A percentile compares a stretch with the other conserved stretches of the same genome.
phyloP scores from a whole-genome alignment of 2,113 vertebrate genomes.

The Calyptomena viridis region DNA sequence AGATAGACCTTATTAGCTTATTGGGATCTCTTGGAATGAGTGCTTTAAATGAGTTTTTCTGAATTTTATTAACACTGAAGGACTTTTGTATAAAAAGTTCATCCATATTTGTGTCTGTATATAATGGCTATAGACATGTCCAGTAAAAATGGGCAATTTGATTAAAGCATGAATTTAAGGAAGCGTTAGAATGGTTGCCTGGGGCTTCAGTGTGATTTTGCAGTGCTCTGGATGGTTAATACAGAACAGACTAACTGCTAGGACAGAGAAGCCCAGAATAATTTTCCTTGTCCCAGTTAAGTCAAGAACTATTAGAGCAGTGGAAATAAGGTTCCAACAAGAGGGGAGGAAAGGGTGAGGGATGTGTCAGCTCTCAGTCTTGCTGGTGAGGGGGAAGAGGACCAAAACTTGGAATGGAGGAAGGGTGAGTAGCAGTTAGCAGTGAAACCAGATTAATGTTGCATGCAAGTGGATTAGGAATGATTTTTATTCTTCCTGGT shows the following conservation, averaged over 20 bases:
- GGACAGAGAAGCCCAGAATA: conserved; percentile 51
- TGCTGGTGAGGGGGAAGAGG: neutral
- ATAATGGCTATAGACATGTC: neutral
- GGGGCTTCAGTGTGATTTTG: conserved; percentile 2
- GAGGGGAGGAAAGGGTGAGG: neutral
- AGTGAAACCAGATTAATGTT: neutral
- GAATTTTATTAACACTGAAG: neutral
- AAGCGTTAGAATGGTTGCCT: neutral
- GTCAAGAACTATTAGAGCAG: conserved; percentile 61
- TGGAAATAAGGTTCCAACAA: conserved; percentile 32
- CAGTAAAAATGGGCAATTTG: neutral
- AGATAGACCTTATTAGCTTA: neutral
- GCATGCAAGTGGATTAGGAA: neutral
- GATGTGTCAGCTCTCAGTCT: conserved; percentile 27
- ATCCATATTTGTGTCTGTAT: neutral
- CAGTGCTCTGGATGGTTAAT: conserved; percentile 18
- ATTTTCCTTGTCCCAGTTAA: conserved; percentile 68
- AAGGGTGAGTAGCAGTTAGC: neutral
- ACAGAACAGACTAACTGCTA: conserved; percentile 21
- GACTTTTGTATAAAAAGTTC: neutral
- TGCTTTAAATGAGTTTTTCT: neutral
- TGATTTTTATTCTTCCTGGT: neutral
- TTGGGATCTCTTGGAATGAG: neutral
- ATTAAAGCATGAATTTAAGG: neutral
- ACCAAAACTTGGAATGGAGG: neutral